Base-by-base conservation (phyloP, 2,113 vertebrate species). In the Menidia beryllina region DNA sequence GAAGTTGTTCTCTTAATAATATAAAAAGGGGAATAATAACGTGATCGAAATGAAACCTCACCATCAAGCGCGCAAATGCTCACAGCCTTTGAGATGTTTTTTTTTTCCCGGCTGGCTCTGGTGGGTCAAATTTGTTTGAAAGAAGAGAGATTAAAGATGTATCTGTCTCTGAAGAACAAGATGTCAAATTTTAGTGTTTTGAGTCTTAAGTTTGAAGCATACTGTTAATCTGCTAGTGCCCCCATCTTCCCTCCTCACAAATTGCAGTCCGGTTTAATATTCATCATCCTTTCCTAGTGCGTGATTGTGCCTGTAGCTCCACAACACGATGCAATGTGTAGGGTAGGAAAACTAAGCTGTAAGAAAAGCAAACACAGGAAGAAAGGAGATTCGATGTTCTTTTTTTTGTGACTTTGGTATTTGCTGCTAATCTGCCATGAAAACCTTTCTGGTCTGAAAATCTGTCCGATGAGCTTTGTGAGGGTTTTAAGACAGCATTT, bases 341-440 rank as follows among this genome's bases (percentile, higher is more conserved):
- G 81, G 87, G 23, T 82, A 86, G 82, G n/a, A n/a, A 82, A 83
- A 81, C 21, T n/a, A 61, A 77, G 58, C 48, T 83, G 26, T 83
- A 74, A 38, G 49, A 66, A 61, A 52, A 34, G 30, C 10, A 34
- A 34, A 75, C 41, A 56, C 43, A 69, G 25, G 25, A 75, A 39
- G 24, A 7, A 75, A 75, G 55, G 64, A 38, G 56, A 83, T 54
- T 60, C 51, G 68, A 79, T 8, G 38, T 85, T 77, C 39, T 74
- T 59, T 71, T 59, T 71, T 79, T 74, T 77, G 86, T 81, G 60
- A 86, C 75, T 74, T 79, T 63, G 47, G 52, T 81, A 77, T 82
- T 85, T 74, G 85, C 83, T 86, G 83, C 77, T 87, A 84, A 76
- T 82, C 61, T 72, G 78, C 78, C 69, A 57, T 54, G 69, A 76